A percentile compares a stretch with the other conserved stretches of the same genome.
Evolutionary conservation across 2,888 invertebrate genomes (phyloP).

Genomic region (Alentia gelatinosa): DNA sequence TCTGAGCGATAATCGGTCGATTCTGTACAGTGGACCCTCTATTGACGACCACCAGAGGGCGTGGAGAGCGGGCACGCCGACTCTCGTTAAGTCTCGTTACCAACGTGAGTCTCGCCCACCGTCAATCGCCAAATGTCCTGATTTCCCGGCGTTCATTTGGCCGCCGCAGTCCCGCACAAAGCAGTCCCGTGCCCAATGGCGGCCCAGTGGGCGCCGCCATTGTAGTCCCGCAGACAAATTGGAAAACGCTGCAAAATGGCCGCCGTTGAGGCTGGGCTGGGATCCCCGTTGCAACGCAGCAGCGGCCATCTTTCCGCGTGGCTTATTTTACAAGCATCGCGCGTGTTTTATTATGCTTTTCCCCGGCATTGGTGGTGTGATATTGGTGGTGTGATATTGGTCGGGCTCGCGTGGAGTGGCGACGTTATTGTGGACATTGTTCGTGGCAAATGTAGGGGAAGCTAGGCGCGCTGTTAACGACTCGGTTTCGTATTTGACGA

Average conservation of each 20-base stretch:
- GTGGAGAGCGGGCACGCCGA: neutral
- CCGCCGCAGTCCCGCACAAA: neutral
- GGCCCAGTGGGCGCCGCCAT: neutral
- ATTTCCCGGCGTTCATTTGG: neutral
- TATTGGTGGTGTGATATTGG: too few relatives aligned
- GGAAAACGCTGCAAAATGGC: neutral
- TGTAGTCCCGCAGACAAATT: conserved; percentile 22
- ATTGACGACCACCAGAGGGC: neutral
- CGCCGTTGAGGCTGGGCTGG: neutral
- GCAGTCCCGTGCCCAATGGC: neutral
- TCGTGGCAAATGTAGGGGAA: too few relatives aligned
- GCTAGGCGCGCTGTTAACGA: too few relatives aligned
- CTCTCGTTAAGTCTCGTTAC: neutral
- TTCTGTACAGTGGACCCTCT: neutral
- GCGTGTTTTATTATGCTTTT: too few relatives aligned
- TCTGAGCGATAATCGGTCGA: neutral
- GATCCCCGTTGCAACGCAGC: too few relatives aligned
- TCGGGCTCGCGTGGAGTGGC: too few relatives aligned
- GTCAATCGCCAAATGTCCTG: neutral
- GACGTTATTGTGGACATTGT: too few relatives aligned
- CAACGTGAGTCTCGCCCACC: neutral
- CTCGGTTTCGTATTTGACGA: too few relatives aligned
- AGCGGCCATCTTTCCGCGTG: too few relatives aligned
- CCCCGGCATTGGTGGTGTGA: too few relatives aligned
- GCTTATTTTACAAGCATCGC: too few relatives aligned